Evolutionary conservation across 1,140 invertebrate species (phyloP), one percentile per base, ranked within the genome.

Genomic region (Hylaeus volcanicus): DNA sequence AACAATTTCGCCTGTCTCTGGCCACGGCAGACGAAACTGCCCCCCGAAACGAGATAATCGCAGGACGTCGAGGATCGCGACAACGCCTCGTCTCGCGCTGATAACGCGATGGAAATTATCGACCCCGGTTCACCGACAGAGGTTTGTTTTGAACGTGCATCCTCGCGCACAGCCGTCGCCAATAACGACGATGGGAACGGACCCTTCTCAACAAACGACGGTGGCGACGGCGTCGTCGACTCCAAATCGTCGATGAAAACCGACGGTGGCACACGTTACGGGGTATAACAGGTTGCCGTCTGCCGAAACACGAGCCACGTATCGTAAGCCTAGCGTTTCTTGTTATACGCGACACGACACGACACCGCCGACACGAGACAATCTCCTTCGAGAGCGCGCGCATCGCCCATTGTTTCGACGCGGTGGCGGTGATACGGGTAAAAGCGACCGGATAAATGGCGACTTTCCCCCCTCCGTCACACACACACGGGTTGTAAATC

Each of bases 281-380:
- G 51, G 84, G 26, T 26, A 92, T 92, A 93, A 92, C 92, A 92
- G 89, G 91, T 92, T 92, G 90, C 90, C 26, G 26, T 26, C 26
- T 89, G 88, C 81, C 83, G 87, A 78, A 70, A 82, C 69, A 72
- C 43, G 73, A 82, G 79, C 66, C 85, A 84, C 86, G 82, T 76
- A 78, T 82, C 81, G 56, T 73, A 72, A 56, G 74, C 66, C 86
- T 86, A 74, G 66, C 73, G 83, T 82, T 81, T 81, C 65, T 55
- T 81, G 79, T 69, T 79, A 81, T 86, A 75, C 70, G 79, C 83
- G 58, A 70, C 72, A 68, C 75, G 51, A 43, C 37, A 60, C 8
- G 68, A 68, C 75, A 43, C 39, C 37, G 55, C 8, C 74, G 65
- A 75, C 74, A 71, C 85, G 85, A 79, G 77, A 83, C 73, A 77